Percentiles rank a stretch among this genome's conserved stretches.
phyloP scores from a whole-genome alignment of 2,797 vertebrate genomes.

The Chrysocyon brachyurus region DNA sequence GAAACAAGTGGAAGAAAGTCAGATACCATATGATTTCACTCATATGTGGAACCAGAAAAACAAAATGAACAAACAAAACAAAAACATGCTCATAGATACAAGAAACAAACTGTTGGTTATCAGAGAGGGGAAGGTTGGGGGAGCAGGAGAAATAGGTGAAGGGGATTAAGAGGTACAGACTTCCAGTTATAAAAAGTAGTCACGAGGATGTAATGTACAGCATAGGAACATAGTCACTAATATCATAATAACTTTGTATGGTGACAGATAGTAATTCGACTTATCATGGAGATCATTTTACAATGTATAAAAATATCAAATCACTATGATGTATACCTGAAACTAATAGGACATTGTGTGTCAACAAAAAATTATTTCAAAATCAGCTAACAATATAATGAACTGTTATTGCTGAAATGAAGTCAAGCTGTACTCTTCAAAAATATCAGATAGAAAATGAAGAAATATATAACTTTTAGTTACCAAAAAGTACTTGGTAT shows the following conservation, averaged over 20 bases:
- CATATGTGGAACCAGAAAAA: background rate
- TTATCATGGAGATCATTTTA: background rate
- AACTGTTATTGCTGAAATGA: slow-evolving; percentile 18
- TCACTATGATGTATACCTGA: background rate
- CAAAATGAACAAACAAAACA: background rate
- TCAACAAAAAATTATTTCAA: background rate
- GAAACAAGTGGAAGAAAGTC: background rate
- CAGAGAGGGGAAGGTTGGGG: background rate
- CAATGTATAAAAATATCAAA: background rate
- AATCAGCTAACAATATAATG: background rate
- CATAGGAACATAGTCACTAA: background rate
- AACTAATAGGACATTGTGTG: background rate
- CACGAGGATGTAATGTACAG: background rate
- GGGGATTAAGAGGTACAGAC: background rate
- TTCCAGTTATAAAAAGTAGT: background rate
- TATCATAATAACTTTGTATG: background rate
- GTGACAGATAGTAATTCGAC: background rate
- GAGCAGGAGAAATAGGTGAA: background rate
- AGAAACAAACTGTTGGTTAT: background rate
- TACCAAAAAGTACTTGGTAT: background rate
- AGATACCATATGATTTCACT: background rate
- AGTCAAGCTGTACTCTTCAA: background rate
- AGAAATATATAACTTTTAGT: background rate
- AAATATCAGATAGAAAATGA: slow-evolving; percentile 25
- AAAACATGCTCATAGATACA: background rate